These are phyloP conservation scores for Rhinolophus ferrumequinum DNA, from an alignment of 2,113 vertebrate species.

Conservation along the genomic window DNA sequence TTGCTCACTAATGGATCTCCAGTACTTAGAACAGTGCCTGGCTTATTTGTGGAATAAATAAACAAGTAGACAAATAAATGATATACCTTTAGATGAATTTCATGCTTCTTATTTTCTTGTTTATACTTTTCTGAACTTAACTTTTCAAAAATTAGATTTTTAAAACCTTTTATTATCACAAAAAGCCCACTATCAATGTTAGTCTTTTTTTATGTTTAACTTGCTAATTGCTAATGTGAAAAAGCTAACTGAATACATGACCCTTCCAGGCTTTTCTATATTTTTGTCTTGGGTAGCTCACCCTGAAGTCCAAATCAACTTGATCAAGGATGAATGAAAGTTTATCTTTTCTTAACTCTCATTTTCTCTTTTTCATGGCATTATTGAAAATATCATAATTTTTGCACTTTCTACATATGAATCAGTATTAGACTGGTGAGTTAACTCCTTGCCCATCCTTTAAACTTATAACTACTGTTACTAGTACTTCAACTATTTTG, in stretches of 20 bases:
- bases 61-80: background rate
- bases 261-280: background rate
- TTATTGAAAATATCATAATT: constrained; percentile 25
- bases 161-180: background rate
- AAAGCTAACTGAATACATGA: background rate
- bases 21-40: background rate
- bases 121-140: constrained; percentile 18
- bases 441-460: background rate
- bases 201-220: background rate
- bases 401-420: background rate
- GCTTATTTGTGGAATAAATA: background rate
- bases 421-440: background rate
- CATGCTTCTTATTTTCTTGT: constrained; percentile 1
- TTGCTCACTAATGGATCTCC: background rate
- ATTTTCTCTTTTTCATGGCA: constrained; percentile 6
- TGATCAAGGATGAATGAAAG: background rate
- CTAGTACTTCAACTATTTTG: background rate
- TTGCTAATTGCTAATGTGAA: background rate
- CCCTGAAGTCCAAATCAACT: background rate
- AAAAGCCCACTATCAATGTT: background rate
- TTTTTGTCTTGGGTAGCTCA: background rate
- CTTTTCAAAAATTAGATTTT: constrained; percentile 1
- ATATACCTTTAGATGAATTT: background rate
- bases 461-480: background rate
- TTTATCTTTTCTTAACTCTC: background rate